phyloP scores from a whole-genome alignment of 2,113 vertebrate genomes.

The Prietella phreatophila region DNA sequence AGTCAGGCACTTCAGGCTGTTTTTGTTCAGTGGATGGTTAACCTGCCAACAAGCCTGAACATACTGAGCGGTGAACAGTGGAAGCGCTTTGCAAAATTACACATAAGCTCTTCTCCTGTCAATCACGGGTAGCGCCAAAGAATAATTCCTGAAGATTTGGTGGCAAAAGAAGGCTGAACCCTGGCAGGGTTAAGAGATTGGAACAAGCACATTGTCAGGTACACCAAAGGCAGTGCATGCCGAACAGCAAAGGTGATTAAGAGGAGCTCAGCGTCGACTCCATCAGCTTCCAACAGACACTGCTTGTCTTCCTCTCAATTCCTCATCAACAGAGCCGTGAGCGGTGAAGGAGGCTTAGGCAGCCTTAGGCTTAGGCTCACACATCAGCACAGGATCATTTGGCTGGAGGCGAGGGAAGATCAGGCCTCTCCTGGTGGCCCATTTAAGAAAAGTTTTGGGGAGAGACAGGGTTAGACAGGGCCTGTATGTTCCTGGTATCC shows the following conservation, averaged over 20 bases:
- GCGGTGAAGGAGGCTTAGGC: slow-evolving; percentile 56
- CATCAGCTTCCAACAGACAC: slow-evolving; percentile 38
- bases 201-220: slow-evolving; percentile 58
- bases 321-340: slow-evolving; percentile 62
- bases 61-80: slow-evolving; percentile 61
- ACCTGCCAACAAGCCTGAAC: slow-evolving; percentile 73
- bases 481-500: slow-evolving; percentile 59
- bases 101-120: slow-evolving; percentile 76
- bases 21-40: slow-evolving; percentile 67
- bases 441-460: slow-evolving; percentile 65
- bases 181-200: slow-evolving; percentile 54
- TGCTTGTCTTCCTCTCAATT: slow-evolving; percentile 50
- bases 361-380: slow-evolving; percentile 44
- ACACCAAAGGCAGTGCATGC: slow-evolving; percentile 45
- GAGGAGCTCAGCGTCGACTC: slow-evolving; percentile 39
- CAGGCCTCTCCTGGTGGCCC: slow-evolving; percentile 67
- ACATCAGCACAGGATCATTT: slow-evolving; percentile 60
- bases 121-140: slow-evolving; percentile 61
- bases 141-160: slow-evolving; percentile 61
- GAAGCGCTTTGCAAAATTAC: slow-evolving; percentile 74
- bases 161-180: slow-evolving; percentile 50
- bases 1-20: slow-evolving; percentile 67
- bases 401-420: slow-evolving; percentile 54
- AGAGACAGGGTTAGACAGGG: slow-evolving; percentile 50
- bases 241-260: slow-evolving; percentile 56